A percentile compares a stretch with the other conserved stretches of the same genome.
phyloP scores from a whole-genome alignment of 2,113 vertebrate genomes.

The Deroptyus accipitrinus region DNA sequence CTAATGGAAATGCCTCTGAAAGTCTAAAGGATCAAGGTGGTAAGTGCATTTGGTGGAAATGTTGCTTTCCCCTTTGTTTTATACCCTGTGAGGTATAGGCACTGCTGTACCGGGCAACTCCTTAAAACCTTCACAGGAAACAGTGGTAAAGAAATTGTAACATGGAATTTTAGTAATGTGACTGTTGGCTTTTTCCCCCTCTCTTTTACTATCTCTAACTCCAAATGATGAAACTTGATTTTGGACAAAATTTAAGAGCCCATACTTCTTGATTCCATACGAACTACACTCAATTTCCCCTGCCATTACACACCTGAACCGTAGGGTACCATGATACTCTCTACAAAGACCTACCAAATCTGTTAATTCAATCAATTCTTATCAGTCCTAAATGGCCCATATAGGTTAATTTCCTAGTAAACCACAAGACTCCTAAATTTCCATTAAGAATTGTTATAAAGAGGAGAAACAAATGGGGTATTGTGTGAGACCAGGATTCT shows the following conservation, averaged over 20 bases:
- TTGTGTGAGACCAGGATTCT: neutral
- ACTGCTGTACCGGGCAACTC: neutral
- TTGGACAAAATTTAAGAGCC: neutral
- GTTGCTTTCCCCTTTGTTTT: neutral
- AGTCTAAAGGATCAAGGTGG: neutral
- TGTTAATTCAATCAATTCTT: neutral
- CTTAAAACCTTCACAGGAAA: neutral
- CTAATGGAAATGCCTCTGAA: neutral
- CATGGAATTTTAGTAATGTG: neutral
- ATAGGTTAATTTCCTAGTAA: neutral
- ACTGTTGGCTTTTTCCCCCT: accelerated
- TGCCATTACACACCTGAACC: neutral
- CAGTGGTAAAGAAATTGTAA: accelerated
- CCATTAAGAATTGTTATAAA: neutral
- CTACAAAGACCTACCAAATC: neutral
- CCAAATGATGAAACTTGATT: neutral
- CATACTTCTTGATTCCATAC: neutral
- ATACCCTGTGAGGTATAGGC: neutral
- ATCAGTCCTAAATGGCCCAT: neutral
- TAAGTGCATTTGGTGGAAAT: neutral
- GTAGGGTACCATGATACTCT: neutral
- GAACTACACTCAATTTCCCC: accelerated
- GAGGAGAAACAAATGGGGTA: neutral
- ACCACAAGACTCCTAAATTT: neutral
- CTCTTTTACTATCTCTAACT: neutral